Base-by-base conservation (phyloP, 2,888 invertebrate species). In the Cartodere bifasciata region DNA sequence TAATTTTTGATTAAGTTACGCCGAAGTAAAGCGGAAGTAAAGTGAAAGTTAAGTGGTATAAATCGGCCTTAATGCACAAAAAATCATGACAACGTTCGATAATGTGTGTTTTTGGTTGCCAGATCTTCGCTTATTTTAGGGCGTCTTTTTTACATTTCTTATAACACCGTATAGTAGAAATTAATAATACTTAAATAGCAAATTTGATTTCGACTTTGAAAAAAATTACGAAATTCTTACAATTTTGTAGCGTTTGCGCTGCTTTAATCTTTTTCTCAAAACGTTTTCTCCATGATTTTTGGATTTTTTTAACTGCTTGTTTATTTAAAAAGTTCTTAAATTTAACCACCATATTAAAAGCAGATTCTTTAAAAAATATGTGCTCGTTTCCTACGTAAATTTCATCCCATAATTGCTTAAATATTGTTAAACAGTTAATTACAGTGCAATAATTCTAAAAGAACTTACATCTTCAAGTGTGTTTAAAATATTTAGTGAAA, bases 351-450 rank as follows among this genome's bases (percentile, higher is more conserved):
- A 23, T 16, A 3, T 20, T 15, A n/a, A 35, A 35, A 9, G 25
- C 26, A 13, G 20, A 27, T 10, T 35, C 28, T n/a, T 16, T 35
- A 15, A 35, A 35, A 20, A 28, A 35, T 12, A 35, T 35, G 13
- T 31, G 31, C 7, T 31, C 28, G n/a, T 21, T 23, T 35, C 35
- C 35, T 15, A 35, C 10, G 13, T 22, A 35, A 10, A 35, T 26
- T 15, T 35, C 24, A 10, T 17, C 28, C 16, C 23, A 17, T 9
- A 31, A 20, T 13, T 23, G 7, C 35, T 35, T 11, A 16, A 30
- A 14, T 9, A 7, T 14, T 6, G 10, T 11, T 7, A 14, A 9
- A 27, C 6, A 14, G n/a, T 4, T 17, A 10, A 4, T 6, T 16
- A 10, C 11, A 12, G 6, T 13, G 13, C 13, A 4, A 23, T 23